Percentiles rank a stretch among this genome's conserved stretches.
Evolutionary conservation across 2,113 vertebrate species (phyloP).

Genomic region (Balaenoptera acutorostrata): DNA sequence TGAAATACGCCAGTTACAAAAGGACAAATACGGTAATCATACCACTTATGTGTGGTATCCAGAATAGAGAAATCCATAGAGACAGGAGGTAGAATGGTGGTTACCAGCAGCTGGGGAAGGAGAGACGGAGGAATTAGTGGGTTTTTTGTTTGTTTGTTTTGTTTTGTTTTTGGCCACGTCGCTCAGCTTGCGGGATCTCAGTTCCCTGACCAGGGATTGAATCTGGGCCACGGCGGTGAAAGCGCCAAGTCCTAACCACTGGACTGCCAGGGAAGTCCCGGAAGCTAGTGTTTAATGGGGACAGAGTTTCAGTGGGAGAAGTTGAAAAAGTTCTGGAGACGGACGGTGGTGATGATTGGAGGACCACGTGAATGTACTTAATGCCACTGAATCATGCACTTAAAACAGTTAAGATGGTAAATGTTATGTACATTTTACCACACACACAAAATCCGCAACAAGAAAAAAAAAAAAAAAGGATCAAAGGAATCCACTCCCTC

Average conservation of each 20-base stretch:
- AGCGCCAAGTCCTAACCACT: background rate
- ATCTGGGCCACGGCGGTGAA: background rate
- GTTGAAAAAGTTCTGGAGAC: background rate
- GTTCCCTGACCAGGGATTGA: background rate
- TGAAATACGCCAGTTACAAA: background rate
- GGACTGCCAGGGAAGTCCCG: background rate
- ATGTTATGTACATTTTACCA: background rate
- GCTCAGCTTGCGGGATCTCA: background rate
- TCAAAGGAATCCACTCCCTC: background rate
- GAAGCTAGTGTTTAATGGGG: background rate
- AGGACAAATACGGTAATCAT: background rate
- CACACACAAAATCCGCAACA: background rate
- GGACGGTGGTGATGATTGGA: accelerated
- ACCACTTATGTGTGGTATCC: background rate
- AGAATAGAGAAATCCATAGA: background rate
- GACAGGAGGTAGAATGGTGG: background rate
- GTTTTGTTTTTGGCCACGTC: background rate
- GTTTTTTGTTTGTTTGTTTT: background rate
- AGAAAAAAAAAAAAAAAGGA: background rate
- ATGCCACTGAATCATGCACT: background rate
- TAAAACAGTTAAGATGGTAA: background rate
- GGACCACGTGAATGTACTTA: background rate
- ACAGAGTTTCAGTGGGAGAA: background rate
- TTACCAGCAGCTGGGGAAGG: background rate
- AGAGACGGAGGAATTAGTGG: background rate